Conservation (phyloP, 1,140 invertebrate species). For the Heterodera carotae region DNA sequence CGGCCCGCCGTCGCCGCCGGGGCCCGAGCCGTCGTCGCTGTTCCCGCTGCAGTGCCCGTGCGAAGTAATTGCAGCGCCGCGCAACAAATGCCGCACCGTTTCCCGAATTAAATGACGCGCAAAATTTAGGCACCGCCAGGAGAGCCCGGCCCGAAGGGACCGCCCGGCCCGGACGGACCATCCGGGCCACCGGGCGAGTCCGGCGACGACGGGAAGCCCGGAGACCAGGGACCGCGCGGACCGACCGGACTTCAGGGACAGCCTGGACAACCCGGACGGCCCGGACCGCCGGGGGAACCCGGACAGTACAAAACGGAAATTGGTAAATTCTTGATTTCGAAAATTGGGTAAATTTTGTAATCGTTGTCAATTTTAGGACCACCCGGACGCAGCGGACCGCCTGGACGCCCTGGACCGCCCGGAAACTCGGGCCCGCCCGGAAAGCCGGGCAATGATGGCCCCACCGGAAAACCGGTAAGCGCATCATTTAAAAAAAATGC, state of each 20-base stretch:
- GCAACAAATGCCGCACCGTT: too few species aligned
- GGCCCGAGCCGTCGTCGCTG: slow-evolving; percentile 44
- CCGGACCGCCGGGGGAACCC: slow-evolving; percentile 50
- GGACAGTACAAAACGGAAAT: slow-evolving; percentile 50
- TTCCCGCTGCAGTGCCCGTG: slow-evolving; percentile 57
- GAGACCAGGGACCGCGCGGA: slow-evolving; percentile 50
- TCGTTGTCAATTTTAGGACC: slow-evolving; percentile 38
- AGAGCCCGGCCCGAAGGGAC: slow-evolving; percentile 41
- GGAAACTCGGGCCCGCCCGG: slow-evolving; percentile 37
- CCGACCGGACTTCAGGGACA: slow-evolving; percentile 45
- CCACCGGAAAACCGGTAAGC: slow-evolving; percentile 31
- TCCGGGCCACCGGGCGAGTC: slow-evolving; percentile 45
- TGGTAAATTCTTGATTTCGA: slow-evolving; percentile 22
- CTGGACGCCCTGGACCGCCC: slow-evolving; percentile 39
- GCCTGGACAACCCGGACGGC: slow-evolving; percentile 48
- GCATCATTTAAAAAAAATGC: too few species aligned
- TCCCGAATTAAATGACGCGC: neutral
- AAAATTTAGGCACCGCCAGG: slow-evolving; percentile 17
- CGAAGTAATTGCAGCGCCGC: slow-evolving; percentile 41
- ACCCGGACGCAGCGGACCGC: slow-evolving; percentile 36
- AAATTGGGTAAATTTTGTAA: too few species aligned
- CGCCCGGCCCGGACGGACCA: slow-evolving; percentile 42
- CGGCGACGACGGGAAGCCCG: slow-evolving; percentile 51
- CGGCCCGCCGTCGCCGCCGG: slow-evolving; percentile 49
- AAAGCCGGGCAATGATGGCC: slow-evolving; percentile 34